A percentile compares a stretch with the other conserved stretches of the same genome.
Evolutionary conservation across 2,113 vertebrate genomes (phyloP).

Genomic region (Cryptomyrus ogoouensis): DNA sequence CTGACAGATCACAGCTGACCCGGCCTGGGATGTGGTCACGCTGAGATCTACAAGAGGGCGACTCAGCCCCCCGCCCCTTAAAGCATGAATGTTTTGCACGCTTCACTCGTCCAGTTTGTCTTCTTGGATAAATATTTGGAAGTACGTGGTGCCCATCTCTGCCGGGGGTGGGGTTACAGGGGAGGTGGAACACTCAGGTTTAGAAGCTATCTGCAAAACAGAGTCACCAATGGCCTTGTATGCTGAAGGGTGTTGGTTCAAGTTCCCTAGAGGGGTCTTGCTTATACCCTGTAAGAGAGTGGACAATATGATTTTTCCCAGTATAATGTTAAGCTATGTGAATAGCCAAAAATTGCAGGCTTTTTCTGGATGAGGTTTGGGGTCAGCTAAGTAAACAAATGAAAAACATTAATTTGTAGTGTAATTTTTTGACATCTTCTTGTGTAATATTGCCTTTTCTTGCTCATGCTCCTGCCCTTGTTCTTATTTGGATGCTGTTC

Average conservation of each 20-base stretch:
- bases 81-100: neutral
- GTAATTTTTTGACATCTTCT: neutral
- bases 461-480: neutral
- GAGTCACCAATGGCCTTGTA: neutral
- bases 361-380: neutral
- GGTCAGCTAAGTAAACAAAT: neutral
- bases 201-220: neutral
- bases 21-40: neutral
- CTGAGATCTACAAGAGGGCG: neutral
- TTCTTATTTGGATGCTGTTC: neutral
- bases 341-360: neutral
- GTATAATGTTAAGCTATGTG: neutral
- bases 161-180: neutral
- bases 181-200: neutral
- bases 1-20: neutral
- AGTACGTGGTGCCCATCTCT: neutral
- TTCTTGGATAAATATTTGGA: neutral
- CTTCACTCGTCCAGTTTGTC: neutral
- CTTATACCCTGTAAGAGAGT: neutral
- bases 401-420: neutral
- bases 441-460: neutral
- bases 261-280: neutral
- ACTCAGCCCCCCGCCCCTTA: neutral
- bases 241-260: slow-evolving; percentile 2
- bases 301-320: neutral